Percentiles rank a stretch among this genome's conserved stretches.
Conservation (phyloP, 2,797 vertebrate species). For the Crocidura indochinensis region DNA sequence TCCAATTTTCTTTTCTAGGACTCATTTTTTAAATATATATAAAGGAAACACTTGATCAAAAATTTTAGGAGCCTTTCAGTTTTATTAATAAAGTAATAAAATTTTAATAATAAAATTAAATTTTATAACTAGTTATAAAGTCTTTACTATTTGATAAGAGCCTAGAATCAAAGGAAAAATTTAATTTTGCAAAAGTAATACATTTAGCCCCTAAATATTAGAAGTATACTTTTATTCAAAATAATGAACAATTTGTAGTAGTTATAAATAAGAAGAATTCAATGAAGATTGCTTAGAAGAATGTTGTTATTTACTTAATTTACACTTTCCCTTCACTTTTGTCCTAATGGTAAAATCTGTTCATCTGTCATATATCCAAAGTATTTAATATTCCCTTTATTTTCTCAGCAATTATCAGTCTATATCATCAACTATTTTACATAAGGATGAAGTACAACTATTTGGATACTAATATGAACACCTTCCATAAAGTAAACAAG, state of each 20-base stretch:
- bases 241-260: background rate
- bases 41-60: background rate
- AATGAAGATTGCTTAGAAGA: background rate
- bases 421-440: background rate
- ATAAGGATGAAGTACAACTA: background rate
- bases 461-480: background rate
- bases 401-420: background rate
- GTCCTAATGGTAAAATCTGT: background rate
- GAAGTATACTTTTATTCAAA: background rate
- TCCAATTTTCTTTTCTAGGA: background rate
- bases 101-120: background rate
- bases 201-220: background rate
- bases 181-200: slow-evolving; percentile 13
- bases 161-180: background rate
- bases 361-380: no score
- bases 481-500: background rate
- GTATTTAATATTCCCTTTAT: background rate
- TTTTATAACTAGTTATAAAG: slow-evolving; percentile 11
- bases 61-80: background rate
- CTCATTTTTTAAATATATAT: background rate
- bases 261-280: slow-evolving; percentile 37
- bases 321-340: background rate
- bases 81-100: background rate
- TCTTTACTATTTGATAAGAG: background rate
- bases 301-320: background rate